Base-by-base conservation (phyloP, 2,888 invertebrate species). In the Chaetoderma sp. region DNA sequence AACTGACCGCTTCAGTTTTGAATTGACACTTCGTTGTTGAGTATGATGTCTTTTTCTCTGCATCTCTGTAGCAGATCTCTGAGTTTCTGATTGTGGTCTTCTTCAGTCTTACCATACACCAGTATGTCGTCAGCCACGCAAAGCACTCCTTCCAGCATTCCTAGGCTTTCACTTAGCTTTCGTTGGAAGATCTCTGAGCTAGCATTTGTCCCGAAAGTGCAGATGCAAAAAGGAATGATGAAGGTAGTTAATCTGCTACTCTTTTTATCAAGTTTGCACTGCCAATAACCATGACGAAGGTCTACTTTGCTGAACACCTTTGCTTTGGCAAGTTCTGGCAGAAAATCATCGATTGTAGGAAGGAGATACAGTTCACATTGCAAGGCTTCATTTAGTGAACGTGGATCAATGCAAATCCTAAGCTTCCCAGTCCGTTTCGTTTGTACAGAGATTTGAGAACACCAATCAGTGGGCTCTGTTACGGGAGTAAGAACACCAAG, bases 111-210 rank as follows among this genome's bases (percentile, higher is more conserved):
- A 5, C 70, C 75, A 59, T 50, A 56, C 21, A 73, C 63, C 16
- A 68, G 21, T 27, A 71, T 65, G 33, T 73, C 71, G 62, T 71
- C 74, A 4, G 65, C 58, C 16, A 71, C 58, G 23, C 67, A 63
- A 2, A 57, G 36, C 6, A 68, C 71, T 28, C 68, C 66, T 32
- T 27, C 16, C 1, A 74, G 50, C 16, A 60, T 65, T 33, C 65
- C 63, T 4, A 75, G 45, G 8, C 50, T 54, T 28, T 70, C 45
- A 13, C 57, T 23, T 1, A 72, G 57, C 5, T 52, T 16, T 13
- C 64, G 66, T 33, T 69, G 68, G 32, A 71, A 71, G 0, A 73
- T 63, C 39, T 68, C 72, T 10, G 59, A 47, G 10, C 59, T 57
- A 2, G 58, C 63, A 6, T 62, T 63, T 2, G 63, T 55, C 1